These are phyloP conservation scores for Ditylenchus dipsaci DNA, from an alignment of 1,140 invertebrate genomes.

Conservation along the genomic window DNA sequence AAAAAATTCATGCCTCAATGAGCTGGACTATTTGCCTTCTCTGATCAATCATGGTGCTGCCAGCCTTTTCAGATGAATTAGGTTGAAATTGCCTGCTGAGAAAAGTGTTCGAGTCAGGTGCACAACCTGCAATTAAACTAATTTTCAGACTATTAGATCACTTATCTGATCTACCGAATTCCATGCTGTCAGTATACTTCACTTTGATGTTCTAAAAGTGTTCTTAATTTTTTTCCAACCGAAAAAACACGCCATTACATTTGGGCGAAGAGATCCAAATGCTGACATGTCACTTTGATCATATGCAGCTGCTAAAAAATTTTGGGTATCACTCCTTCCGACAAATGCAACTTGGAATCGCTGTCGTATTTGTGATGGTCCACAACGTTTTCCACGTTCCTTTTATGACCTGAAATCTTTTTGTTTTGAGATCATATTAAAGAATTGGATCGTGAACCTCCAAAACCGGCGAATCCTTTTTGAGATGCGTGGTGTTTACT, in stretches of 20 bases:
- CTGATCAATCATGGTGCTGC: slow-evolving; percentile 35
- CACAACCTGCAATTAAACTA: slow-evolving; percentile 8
- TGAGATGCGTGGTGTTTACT: slow-evolving; percentile 31
- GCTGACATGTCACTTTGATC: slow-evolving; percentile 7
- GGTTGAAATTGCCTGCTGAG: slow-evolving; percentile 36
- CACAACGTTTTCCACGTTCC: slow-evolving; percentile 34
- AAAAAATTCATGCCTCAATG: slow-evolving; percentile 11
- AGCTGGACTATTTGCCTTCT: slow-evolving; percentile 26
- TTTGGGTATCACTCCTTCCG: slow-evolving; percentile 34
- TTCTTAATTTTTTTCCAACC: slow-evolving; percentile 15
- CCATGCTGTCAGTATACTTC: slow-evolving; percentile 23
- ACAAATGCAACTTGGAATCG: slow-evolving; percentile 29
- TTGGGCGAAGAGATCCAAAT: slow-evolving; percentile 22
- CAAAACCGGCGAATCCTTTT: slow-evolving; percentile 39
- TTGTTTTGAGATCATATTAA: no score
- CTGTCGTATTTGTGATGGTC: slow-evolving; percentile 38
- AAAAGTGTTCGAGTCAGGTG: slow-evolving; percentile 30
- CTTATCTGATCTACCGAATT: background rate
- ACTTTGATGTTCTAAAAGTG: slow-evolving; percentile 36
- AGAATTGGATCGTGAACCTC: background rate
- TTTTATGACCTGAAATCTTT: slow-evolving; percentile 8
- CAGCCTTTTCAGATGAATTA: slow-evolving; percentile 33
- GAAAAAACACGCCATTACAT: slow-evolving; percentile 26
- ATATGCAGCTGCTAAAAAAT: background rate
- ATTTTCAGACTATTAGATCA: background rate